Evolutionary conservation across 2,113 vertebrate species (phyloP).

Genomic region (Athene cunicularia): DNA sequence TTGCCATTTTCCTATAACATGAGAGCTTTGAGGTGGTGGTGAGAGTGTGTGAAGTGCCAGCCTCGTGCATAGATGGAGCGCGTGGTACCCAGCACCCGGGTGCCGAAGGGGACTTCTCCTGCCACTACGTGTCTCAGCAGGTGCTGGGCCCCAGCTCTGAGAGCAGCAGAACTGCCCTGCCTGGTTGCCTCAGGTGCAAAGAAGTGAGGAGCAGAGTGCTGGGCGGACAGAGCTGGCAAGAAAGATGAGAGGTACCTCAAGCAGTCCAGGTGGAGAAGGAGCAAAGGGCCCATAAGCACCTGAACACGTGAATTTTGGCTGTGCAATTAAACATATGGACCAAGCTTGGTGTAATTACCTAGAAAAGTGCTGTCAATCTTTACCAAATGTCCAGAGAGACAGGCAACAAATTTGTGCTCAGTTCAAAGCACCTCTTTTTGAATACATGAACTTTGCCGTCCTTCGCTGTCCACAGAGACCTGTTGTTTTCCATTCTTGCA

Average conservation of each 20-base stretch:
- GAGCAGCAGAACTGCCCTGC: neutral
- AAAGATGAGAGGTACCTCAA: neutral
- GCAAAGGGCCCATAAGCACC: rapidly evolving
- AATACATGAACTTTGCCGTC: neutral
- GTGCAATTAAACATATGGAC: neutral
- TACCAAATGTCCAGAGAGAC: neutral
- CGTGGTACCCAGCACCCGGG: neutral
- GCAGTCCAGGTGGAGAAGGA: neutral
- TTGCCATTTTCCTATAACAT: neutral
- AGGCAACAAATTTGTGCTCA: neutral
- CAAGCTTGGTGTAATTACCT: neutral
- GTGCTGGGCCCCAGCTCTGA: neutral
- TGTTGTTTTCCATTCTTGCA: neutral
- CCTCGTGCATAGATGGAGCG: neutral
- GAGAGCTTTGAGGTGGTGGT: neutral
- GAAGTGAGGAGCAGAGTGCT: neutral
- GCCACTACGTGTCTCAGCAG: neutral
- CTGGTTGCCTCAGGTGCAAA: neutral
- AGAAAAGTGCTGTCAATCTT: neutral
- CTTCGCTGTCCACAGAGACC: neutral
- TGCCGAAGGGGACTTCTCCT: neutral
- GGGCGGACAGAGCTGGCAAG: neutral
- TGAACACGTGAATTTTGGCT: neutral
- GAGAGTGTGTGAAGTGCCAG: neutral
- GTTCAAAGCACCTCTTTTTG: neutral